Base-by-base conservation (phyloP, 2,797 vertebrate species). In the Pangasius djambal region DNA sequence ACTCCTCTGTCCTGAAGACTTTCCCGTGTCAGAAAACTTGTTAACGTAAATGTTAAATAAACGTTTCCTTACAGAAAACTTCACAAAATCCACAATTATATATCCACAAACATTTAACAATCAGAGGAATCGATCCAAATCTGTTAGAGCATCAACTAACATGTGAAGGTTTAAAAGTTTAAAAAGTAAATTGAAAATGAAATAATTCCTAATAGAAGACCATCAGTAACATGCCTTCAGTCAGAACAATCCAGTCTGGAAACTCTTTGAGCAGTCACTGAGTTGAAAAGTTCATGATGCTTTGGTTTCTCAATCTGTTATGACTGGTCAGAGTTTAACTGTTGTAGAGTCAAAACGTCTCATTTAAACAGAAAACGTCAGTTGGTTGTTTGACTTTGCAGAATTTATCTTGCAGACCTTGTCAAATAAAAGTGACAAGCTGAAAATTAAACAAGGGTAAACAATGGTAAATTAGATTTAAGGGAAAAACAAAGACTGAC, bases 71-170 rank as follows among this genome's bases (percentile, higher is more conserved):
- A 22, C 18, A 20, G 16, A 59, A 59, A 12, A 52, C 52, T 52
- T 52, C 52, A 52, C 52, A 12, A 15, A 2, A 52, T 52, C 13
- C 52, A 48, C 48, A 48, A 9, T 48, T 48, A 48, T 48, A 48
- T 48, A 48, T 48, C 48, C 48, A 48, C 48, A 48, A 48, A 48
- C 9, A 92, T 92, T 89, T 93, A 89, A 92, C 89, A 94, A 94
- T 95, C 90, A 94, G 6, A 89, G 86, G 22, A 91, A 40, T 89
- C 88, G 91, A 92, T 16, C 44, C 13, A 2, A 67, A 40, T 92
- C 94, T 81, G 55, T 89, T 78, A 90, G 90, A 92, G 61, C 90
- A 78, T 77, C 79, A 88, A 88, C 70, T 90, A 89, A 84, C 83
- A 93, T 91, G 92, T 92, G 88, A 93, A 93, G 88, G 89, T 91